A percentile compares a stretch with the other conserved stretches of the same genome.
Conservation (phyloP, 2,113 vertebrate genomes). For the Parotia lawesii region DNA sequence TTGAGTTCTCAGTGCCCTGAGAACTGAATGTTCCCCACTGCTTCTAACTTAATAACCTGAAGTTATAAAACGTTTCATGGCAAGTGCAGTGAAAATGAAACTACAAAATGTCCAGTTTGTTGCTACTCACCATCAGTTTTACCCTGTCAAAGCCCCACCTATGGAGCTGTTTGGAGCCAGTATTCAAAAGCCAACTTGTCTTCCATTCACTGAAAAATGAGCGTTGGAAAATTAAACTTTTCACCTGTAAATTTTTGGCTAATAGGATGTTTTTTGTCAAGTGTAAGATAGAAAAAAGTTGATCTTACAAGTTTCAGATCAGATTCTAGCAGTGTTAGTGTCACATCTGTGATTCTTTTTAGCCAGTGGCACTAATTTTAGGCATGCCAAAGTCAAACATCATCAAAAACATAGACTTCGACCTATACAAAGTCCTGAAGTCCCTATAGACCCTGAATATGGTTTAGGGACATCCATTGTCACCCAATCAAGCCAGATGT, state of each 20-base stretch:
- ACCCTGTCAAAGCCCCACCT: neutral
- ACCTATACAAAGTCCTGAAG: neutral
- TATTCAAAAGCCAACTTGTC: neutral
- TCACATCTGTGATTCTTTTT: neutral
- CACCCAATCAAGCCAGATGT: neutral
- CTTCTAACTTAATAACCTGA: neutral
- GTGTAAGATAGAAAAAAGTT: neutral
- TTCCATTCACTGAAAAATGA: neutral
- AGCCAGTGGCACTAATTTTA: neutral
- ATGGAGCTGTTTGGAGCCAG: neutral
- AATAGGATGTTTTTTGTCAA: neutral
- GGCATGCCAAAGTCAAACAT: neutral
- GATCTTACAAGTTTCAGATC: neutral
- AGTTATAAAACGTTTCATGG: neutral
- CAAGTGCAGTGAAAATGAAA: conserved; percentile 1
- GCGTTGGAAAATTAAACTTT: neutral
- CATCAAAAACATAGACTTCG: neutral
- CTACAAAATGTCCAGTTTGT: neutral
- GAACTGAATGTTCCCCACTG: neutral
- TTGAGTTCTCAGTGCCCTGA: neutral
- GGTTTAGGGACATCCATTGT: neutral
- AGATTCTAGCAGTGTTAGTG: neutral
- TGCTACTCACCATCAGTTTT: neutral
- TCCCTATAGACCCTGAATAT: neutral
- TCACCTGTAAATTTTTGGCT: neutral